phyloP scores from a whole-genome alignment of 1,140 invertebrate species.

The Zaprionus inermis region DNA sequence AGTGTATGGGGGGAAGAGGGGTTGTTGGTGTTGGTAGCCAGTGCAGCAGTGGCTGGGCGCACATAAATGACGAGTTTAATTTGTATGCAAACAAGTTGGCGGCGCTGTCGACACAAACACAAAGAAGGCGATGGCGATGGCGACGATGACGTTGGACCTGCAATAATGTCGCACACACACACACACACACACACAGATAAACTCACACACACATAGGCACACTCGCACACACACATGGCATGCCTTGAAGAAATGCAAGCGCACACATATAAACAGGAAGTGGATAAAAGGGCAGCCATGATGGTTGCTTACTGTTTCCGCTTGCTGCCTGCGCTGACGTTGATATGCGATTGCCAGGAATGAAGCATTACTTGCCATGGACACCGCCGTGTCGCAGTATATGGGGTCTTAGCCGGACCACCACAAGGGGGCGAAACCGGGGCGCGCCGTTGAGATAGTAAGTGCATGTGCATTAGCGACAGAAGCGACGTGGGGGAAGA shows the following conservation, averaged over 20 bases:
- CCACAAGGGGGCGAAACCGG: not conserved
- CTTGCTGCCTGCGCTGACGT: conserved; percentile 67
- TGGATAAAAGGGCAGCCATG: conserved; percentile 44
- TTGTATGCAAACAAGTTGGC: conserved; percentile 83
- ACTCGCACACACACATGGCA: conserved; percentile 21
- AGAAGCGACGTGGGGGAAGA: conserved; percentile 4
- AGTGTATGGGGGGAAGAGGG: conserved; percentile 1
- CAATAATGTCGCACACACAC: conserved; percentile 69
- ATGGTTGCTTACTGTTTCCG: conserved; percentile 77
- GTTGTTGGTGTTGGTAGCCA: conserved; percentile 21
- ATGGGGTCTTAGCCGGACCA: not conserved
- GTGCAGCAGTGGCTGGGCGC: conserved; percentile 34
- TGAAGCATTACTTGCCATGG: conserved; percentile 58
- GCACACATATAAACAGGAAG: conserved; percentile 24
- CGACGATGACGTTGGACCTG: conserved; percentile 68
- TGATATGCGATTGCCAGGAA: conserved; percentile 70
- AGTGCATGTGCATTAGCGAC: conserved; percentile 59
- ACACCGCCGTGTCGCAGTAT: conserved; percentile 27
- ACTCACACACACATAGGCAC: conserved; percentile 45
- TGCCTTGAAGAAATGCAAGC: conserved; percentile 43
- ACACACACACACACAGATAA: conserved; percentile 29
- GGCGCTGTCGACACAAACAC: conserved; percentile 73
- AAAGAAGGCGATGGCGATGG: conserved; percentile 9
- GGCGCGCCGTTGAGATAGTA: not conserved
- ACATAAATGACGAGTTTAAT: conserved; percentile 82